phyloP scores from a whole-genome alignment of 2,888 invertebrate genomes.

The Synanthedon myopaeformis region DNA sequence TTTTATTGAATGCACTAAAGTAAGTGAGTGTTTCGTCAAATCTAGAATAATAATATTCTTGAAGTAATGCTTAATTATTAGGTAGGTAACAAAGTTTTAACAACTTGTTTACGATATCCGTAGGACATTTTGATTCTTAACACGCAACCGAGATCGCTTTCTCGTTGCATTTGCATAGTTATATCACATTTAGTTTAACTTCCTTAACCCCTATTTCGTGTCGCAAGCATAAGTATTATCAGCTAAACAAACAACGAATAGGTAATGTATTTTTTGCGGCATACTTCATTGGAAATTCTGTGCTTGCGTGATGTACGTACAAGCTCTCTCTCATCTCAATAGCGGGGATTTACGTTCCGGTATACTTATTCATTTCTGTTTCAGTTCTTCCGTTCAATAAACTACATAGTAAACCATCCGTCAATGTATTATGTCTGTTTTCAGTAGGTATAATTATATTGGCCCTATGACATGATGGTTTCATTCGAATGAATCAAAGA shows the following conservation, averaged over 20 bases:
- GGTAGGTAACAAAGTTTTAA: too few species aligned
- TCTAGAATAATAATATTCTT: too few species aligned
- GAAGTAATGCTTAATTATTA: too few species aligned
- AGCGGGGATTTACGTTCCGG: slow-evolving; percentile 2
- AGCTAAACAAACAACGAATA: background rate
- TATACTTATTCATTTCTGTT: slow-evolving; percentile 14
- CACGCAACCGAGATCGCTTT: background rate
- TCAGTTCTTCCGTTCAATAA: slow-evolving; percentile 22
- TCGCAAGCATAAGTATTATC: slow-evolving; percentile 5
- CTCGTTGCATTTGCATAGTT: background rate
- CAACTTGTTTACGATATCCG: background rate
- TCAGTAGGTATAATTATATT: too few species aligned
- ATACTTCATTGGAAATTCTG: slow-evolving; percentile 53
- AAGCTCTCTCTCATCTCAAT: slow-evolving; percentile 25
- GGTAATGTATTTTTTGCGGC: slow-evolving; percentile 22
- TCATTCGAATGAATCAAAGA: too few species aligned
- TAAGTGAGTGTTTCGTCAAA: too few species aligned
- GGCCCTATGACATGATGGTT: too few species aligned
- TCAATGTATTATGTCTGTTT: background rate
- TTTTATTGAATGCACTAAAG: too few species aligned
- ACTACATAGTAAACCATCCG: slow-evolving; percentile 13
- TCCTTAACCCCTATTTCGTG: slow-evolving; percentile 10
- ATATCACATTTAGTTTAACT: background rate
- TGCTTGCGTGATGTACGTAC: slow-evolving; percentile 32
- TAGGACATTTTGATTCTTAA: background rate